Conservation (phyloP, 2,113 vertebrate genomes). For the Passer domesticus region DNA sequence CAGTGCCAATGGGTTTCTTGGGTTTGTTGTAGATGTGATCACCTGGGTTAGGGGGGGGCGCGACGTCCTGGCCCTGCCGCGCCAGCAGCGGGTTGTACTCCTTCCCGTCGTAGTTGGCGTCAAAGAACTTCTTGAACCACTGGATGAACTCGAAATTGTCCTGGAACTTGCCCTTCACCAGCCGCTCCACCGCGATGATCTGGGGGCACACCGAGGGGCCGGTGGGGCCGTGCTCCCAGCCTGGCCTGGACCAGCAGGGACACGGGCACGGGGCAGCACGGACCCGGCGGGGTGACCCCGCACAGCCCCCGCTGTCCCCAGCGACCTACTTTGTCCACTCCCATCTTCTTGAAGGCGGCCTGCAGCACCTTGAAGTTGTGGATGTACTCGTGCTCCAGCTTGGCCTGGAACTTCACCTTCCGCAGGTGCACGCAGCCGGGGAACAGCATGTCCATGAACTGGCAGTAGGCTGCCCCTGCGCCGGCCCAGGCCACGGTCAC, state of each 20-base stretch:
- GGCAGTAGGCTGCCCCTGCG: conserved; percentile 93
- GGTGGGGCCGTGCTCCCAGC: neutral
- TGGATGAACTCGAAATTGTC: conserved; percentile 99
- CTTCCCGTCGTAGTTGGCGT: conserved; percentile 98
- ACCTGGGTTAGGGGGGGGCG: conserved; percentile 93
- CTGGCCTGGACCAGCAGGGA: rapidly evolving
- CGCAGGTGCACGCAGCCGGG: conserved; percentile 93
- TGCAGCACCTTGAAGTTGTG: conserved; percentile 99
- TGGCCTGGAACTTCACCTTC: conserved; percentile 98
- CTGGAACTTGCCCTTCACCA: conserved; percentile 98
- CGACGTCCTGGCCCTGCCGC: conserved; percentile 93
- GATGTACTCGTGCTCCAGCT: conserved; percentile 96
- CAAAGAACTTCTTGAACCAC: conserved; percentile 99
- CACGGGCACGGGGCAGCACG: neutral
- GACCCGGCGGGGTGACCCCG: rapidly evolving
- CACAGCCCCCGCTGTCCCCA: neutral
- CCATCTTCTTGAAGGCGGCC: conserved; percentile 96
- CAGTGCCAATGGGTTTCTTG: conserved; percentile 88
- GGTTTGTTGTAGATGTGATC: conserved; percentile 97
- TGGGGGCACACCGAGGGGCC: conserved; percentile 42
- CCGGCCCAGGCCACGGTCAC: neutral
- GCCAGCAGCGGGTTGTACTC: conserved; percentile 94
- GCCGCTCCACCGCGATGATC: conserved; percentile 96
- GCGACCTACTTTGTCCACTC: conserved; percentile 90
- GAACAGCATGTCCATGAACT: conserved; percentile 99